These are phyloP conservation scores for Hydra vulgaris DNA, from an alignment of 30 jellyfish, hydroid and myxozoan genomes.

Conservation along the genomic window DNA sequence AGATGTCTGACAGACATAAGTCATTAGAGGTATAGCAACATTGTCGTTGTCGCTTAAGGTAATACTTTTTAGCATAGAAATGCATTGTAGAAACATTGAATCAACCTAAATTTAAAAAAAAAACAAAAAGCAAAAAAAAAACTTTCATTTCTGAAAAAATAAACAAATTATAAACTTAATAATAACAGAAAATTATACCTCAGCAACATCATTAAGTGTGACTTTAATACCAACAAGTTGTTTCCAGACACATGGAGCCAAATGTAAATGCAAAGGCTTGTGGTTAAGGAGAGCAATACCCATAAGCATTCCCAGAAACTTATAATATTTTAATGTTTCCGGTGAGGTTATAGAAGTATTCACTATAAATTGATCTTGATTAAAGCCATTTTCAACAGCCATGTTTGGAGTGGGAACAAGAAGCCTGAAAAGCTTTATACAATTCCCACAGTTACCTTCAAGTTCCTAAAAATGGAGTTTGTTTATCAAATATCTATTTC, in stretches of 20 bases:
- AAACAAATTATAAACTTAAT: too few species aligned
- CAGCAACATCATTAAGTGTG: conserved; percentile 52
- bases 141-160: not conserved
- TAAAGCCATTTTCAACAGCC: conserved; percentile 61
- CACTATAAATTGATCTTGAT: conserved; percentile 68
- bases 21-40: conserved; percentile 45
- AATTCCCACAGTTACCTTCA: conserved; percentile 51
- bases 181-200: conserved; percentile 29
- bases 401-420: conserved; percentile 78
- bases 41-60: not conserved
- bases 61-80: conserved; percentile 21
- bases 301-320: conserved; percentile 79
- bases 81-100: conserved; percentile 44
- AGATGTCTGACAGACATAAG: conserved; percentile 79
- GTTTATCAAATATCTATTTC: too few species aligned
- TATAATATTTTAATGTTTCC: conserved; percentile 44
- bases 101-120: conserved; percentile 39
- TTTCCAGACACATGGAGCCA: conserved; percentile 86
- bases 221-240: conserved; percentile 60
- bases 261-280: conserved; percentile 66
- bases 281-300: conserved; percentile 73
- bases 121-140: not conserved
- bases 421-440: conserved; percentile 33
- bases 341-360: conserved; percentile 59
- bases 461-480: conserved; percentile 60